A percentile compares a stretch with the other conserved stretches of the same genome.
phyloP scores from a whole-genome alignment of 2,113 vertebrate genomes.

The Chaetodon auriga region DNA sequence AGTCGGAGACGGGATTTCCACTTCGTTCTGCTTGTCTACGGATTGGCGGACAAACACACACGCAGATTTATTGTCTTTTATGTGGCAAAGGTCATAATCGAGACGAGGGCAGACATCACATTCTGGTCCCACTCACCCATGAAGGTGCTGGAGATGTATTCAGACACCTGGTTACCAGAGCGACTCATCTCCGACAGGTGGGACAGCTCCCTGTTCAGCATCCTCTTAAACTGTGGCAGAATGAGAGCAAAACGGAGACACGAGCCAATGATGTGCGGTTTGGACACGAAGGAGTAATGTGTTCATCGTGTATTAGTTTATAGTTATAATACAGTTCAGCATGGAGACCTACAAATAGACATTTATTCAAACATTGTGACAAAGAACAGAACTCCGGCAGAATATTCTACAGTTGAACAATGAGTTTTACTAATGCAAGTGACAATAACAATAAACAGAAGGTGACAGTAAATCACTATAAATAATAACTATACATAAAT shows the following conservation, averaged over 20 bases:
- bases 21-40: constrained; percentile 82
- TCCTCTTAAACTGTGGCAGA: constrained; percentile 89
- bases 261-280: neutral
- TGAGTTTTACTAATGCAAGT: neutral
- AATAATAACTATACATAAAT: too few relatives aligned
- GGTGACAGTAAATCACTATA: neutral
- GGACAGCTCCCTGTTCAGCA: constrained; percentile 92
- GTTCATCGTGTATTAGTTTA: neutral
- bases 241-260: neutral
- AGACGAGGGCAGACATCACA: neutral
- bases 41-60: constrained; percentile 9
- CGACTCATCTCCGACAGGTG: constrained; percentile 88
- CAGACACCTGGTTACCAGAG: constrained; percentile 85
- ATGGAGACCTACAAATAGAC: neutral
- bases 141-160: constrained; percentile 93
- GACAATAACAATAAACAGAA: neutral
- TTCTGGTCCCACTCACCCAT: constrained; percentile 84
- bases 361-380: neutral
- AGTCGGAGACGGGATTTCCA: constrained; percentile 79
- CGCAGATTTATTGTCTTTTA: neutral
- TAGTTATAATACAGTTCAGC: neutral
- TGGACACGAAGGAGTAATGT: neutral
- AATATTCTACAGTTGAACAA: neutral
- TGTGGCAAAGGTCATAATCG: neutral
- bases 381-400: neutral